phyloP scores from a whole-genome alignment of 2,113 vertebrate species.

The Psittacus erithacus region DNA sequence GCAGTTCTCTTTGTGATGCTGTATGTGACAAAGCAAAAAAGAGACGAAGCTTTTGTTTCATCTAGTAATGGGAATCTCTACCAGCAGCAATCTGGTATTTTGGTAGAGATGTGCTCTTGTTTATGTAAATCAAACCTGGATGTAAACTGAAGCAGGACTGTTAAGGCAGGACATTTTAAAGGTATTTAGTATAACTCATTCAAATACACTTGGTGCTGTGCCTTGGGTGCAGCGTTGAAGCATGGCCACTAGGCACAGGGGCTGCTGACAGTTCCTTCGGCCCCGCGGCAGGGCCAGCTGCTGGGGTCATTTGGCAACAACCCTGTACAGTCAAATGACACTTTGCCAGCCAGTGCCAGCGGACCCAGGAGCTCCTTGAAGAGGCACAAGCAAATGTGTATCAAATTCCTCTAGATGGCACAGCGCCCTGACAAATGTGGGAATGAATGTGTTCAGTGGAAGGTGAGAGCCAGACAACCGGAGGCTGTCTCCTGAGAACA shows the following conservation, averaged over 20 bases:
- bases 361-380: neutral
- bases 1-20: neutral
- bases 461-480: neutral
- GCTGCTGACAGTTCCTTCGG: neutral
- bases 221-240: neutral
- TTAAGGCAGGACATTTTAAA: neutral
- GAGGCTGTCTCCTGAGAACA: neutral
- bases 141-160: neutral
- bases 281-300: rapidly evolving
- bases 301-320: neutral
- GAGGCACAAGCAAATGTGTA: rapidly evolving
- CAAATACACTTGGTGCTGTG: neutral
- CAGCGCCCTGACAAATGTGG: neutral
- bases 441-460: rapidly evolving
- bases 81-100: neutral
- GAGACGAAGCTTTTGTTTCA: neutral
- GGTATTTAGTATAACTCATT: neutral
- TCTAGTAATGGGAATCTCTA: neutral
- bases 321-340: neutral
- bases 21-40: neutral
- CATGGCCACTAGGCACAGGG: neutral
- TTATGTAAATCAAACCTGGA: neutral
- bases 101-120: neutral
- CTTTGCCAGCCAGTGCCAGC: neutral
- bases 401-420: constrained; percentile 34